phyloP scores from a whole-genome alignment of 2,797 vertebrate genomes.

The Australoheros facetus region DNA sequence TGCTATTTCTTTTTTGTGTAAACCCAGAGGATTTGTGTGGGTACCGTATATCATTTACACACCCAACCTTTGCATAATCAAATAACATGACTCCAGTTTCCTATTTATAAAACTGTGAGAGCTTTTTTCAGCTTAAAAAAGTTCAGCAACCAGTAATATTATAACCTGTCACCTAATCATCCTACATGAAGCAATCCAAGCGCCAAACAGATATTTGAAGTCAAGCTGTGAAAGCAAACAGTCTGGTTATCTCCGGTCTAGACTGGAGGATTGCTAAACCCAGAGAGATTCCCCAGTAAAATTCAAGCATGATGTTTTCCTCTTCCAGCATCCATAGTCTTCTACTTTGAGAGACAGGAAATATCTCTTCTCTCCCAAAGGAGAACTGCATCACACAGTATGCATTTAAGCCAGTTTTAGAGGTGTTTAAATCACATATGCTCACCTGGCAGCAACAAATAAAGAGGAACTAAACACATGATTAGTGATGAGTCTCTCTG shows the following conservation, averaged over 20 bases:
- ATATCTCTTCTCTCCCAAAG: constrained; percentile 38
- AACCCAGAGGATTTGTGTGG: background rate
- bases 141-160: background rate
- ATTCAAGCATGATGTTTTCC: constrained; percentile 47
- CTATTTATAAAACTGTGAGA: background rate
- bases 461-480: constrained; percentile 40
- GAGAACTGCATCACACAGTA: constrained; percentile 42
- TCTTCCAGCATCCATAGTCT: constrained; percentile 26
- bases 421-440: constrained; percentile 46
- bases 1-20: background rate
- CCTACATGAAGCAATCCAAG: constrained; percentile 6
- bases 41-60: background rate
- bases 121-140: background rate
- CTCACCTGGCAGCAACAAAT: constrained; percentile 51
- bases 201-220: constrained; percentile 5
- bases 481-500: constrained; percentile 53
- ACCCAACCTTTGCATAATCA: background rate
- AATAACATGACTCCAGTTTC: background rate
- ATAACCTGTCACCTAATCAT: background rate
- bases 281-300: constrained; percentile 31
- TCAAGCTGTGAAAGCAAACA: constrained; percentile 7
- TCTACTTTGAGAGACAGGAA: constrained; percentile 35
- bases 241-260: constrained; percentile 24
- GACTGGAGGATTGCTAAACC: constrained; percentile 44
- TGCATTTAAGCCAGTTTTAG: constrained; percentile 26